phyloP scores from a whole-genome alignment of 1,140 invertebrate genomes.

The Bombus vancouverensis region DNA sequence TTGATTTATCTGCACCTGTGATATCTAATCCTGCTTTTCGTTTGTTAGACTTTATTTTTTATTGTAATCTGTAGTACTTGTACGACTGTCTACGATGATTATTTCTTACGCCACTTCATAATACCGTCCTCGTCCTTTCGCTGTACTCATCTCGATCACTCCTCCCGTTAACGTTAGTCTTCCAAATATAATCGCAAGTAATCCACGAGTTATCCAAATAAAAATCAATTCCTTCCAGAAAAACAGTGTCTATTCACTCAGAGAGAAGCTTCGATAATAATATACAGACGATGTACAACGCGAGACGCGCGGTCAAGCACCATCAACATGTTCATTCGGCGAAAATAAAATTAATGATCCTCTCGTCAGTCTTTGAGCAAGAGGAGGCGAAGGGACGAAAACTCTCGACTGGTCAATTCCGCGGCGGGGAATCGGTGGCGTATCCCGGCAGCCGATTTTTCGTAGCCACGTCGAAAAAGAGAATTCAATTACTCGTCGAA shows the following conservation, averaged over 20 bases:
- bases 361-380: not conserved
- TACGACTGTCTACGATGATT: no score
- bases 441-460: conserved; percentile 42
- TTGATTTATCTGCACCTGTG: no score
- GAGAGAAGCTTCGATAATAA: not conserved
- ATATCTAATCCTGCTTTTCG: no score
- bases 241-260: no score
- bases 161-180: not conserved
- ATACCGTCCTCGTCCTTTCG: no score
- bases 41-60: no score
- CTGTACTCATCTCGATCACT: no score
- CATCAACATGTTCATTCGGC: not conserved
- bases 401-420: not conserved
- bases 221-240: no score
- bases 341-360: conserved; percentile 42
- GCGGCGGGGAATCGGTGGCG: not conserved
- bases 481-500: conserved; percentile 64
- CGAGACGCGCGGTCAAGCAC: not conserved
- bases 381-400: not conserved
- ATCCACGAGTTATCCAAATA: not conserved
- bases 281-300: not conserved
- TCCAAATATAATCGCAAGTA: not conserved
- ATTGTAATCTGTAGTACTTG: no score
- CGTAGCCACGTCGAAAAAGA: conserved; percentile 36
- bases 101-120: no score